phyloP scores from a whole-genome alignment of 2,797 vertebrate species.

The Crypturellus tataupa region DNA sequence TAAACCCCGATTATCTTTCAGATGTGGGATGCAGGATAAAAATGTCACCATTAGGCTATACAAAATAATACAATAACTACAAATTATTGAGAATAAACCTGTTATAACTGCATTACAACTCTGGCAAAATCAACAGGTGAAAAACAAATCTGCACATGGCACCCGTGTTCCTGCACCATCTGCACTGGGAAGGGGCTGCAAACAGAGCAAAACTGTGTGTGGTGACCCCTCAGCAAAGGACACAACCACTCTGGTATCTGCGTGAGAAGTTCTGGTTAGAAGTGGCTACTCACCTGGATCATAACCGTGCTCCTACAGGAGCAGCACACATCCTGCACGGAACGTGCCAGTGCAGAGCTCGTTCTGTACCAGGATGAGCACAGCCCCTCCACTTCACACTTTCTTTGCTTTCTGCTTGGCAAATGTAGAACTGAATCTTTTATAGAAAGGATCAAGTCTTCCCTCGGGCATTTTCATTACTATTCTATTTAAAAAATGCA shows the following conservation, averaged over 20 bases:
- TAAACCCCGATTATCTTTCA: not conserved
- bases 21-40: not conserved
- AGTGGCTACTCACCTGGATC: not conserved
- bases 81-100: not conserved
- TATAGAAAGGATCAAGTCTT: slow-evolving; percentile 38
- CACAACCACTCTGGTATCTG: not conserved
- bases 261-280: not conserved
- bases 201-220: not conserved
- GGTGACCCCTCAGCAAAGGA: not conserved
- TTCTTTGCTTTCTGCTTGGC: not conserved
- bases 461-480: not conserved
- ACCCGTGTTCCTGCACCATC: not conserved
- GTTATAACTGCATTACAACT: not conserved
- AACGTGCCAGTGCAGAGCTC: not conserved
- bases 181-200: not conserved
- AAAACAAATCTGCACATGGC: not conserved
- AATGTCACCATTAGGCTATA: not conserved
- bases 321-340: not conserved
- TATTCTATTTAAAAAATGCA: slow-evolving; percentile 34
- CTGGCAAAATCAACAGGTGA: not conserved
- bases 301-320: not conserved
- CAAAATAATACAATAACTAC: not conserved
- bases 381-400: slow-evolving; percentile 10
- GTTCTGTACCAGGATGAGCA: not conserved
- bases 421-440: not conserved